Conservation (phyloP, 2,113 vertebrate genomes). For the Uropsilus gracilis region DNA sequence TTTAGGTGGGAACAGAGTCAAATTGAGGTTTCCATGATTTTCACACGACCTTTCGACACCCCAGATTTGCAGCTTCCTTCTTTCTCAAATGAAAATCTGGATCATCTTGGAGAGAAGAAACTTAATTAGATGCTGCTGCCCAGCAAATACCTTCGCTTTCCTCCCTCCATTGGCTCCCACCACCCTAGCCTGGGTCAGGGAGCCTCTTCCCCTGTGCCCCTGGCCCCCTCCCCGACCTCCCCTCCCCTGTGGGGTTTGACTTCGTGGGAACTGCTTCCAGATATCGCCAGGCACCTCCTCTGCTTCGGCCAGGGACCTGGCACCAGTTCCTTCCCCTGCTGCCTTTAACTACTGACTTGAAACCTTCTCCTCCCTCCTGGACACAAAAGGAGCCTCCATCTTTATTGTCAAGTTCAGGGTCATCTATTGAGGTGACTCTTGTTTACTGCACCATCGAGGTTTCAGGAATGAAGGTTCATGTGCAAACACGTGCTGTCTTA, state of each 20-base stretch:
- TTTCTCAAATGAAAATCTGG: slow-evolving; percentile 63
- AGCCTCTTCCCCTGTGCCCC: not conserved
- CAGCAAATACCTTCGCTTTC: not conserved
- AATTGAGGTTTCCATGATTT: slow-evolving; percentile 68
- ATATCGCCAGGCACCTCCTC: not conserved
- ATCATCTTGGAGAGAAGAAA: slow-evolving; percentile 44
- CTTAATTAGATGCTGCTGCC: slow-evolving; percentile 7
- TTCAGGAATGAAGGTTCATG: too few relatives aligned
- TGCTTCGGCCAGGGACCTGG: not conserved
- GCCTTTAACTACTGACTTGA: not conserved
- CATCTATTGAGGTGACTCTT: too few relatives aligned
- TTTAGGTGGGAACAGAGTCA: slow-evolving; percentile 76
- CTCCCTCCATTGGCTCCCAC: not conserved
- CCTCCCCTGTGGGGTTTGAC: not conserved
- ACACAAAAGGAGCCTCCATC: not conserved
- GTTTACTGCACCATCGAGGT: too few relatives aligned
- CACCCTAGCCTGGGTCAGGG: not conserved
- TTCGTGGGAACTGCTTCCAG: slow-evolving; percentile 56
- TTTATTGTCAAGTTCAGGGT: too few relatives aligned
- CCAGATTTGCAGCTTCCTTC: slow-evolving; percentile 59
- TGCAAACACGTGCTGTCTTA: too few relatives aligned
- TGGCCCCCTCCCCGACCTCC: not conserved
- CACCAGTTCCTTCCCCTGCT: not conserved
- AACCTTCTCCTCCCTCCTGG: not conserved
- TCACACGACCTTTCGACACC: slow-evolving; percentile 74